Evolutionary conservation across 2,888 invertebrate genomes (phyloP), one percentile per base, ranked within the genome.

Genomic region (Smittia sp.): DNA sequence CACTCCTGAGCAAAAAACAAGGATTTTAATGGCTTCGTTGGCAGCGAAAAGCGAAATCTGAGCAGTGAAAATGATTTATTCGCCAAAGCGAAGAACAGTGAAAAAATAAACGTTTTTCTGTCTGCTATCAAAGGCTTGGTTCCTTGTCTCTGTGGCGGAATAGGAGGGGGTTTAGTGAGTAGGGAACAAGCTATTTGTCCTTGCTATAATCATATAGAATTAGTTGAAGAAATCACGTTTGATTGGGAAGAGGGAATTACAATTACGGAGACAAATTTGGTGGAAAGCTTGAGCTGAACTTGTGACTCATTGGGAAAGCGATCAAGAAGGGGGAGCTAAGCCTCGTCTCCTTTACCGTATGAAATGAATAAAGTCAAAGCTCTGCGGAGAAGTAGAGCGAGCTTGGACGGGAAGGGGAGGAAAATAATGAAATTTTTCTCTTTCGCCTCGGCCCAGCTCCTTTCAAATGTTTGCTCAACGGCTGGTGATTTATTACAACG

Each of bases 1-100:
- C 22, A 6, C 32, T 58, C 6, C n/a, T 4, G 25, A 22, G 54
- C 69, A 32, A 69, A 52, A 69, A 69, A 27, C 69, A 54, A 32
- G 41, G 67, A 67, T 18, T 69, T 69, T 54, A 69, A 69, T 69
- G 54, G 54, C 46, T 54, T 22, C 11, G 69, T 22, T 69, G 52
- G 69, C 52, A 69, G 18, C 3, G 27, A 52, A 41, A 41, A 54
- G 41, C 69, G n/a, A 69, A 25, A 54, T 54, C 69, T 24, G 52
- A 54, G 27, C 32, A 54, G 54, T 69, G 69, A 52, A 69, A 69
- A 69, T 69, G 69, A 69, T 69, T 69, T 52, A 69, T 69, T 15
- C 54, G 11, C 52, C 27, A 18, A 24, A 27, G 41, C 46, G 22
- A 54, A 52, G 27, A 18, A 27, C 52, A 54, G 52, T 25, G 69